A percentile compares a stretch with the other conserved stretches of the same genome.
Evolutionary conservation across 2,113 vertebrate species (phyloP).

Genomic region (Formicarius rufipectus): DNA sequence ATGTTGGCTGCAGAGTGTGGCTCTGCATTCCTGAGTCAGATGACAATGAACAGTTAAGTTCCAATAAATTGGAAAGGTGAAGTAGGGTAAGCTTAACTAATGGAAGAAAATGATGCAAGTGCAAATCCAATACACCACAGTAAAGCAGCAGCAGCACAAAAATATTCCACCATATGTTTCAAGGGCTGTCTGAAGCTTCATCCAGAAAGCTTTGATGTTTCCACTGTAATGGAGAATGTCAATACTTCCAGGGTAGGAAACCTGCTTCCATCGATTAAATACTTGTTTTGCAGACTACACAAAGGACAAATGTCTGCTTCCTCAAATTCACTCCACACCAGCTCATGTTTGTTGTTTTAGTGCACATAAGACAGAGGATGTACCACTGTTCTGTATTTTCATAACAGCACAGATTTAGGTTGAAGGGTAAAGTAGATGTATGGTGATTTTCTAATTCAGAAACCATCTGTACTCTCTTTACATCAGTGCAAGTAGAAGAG

Average conservation of each 20-base stretch:
- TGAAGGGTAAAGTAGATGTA: not conserved
- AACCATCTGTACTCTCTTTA: not conserved
- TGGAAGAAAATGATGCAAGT: slow-evolving; percentile 69
- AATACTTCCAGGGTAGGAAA: slow-evolving; percentile 54
- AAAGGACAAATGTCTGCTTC: not conserved
- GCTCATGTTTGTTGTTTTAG: not conserved
- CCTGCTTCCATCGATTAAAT: slow-evolving; percentile 30
- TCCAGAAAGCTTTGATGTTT: slow-evolving; percentile 55
- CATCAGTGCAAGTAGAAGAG: not conserved
- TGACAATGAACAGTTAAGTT: slow-evolving; percentile 71
- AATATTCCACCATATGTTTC: slow-evolving; percentile 66
- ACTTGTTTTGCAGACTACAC: slow-evolving; percentile 33
- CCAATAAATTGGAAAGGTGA: slow-evolving; percentile 74
- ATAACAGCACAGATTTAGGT: not conserved
- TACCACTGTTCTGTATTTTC: not conserved
- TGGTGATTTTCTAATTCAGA: not conserved
- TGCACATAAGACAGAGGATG: not conserved
- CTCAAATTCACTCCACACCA: not conserved
- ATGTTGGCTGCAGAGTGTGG: slow-evolving; percentile 26
- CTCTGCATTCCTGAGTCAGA: slow-evolving; percentile 71
- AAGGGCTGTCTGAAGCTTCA: slow-evolving; percentile 22
- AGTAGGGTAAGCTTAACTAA: slow-evolving; percentile 73
- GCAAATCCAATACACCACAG: slow-evolving; percentile 66
- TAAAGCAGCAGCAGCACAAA: slow-evolving; percentile 39
- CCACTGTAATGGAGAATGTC: slow-evolving; percentile 55